Percentiles rank a stretch among this genome's conserved stretches.
These are phyloP conservation scores for Yponomeuta plumbellus DNA, from an alignment of 2,888 invertebrate genomes.

Conservation along the genomic window DNA sequence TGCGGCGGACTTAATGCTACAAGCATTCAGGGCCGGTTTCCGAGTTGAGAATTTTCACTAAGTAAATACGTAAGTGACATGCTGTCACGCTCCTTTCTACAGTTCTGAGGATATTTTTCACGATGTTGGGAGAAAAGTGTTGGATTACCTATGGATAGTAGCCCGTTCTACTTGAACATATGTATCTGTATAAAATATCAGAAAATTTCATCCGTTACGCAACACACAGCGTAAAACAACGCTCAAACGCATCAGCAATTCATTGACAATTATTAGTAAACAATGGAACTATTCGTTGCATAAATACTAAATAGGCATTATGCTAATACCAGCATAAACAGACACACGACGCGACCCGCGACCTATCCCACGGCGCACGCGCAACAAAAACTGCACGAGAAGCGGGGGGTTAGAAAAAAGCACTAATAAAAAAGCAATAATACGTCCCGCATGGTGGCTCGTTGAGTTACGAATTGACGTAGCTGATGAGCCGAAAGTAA, in stretches of 20 bases:
- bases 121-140: too few relatives aligned
- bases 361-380: slow-evolving; percentile 70
- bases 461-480: slow-evolving; percentile 64
- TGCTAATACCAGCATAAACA: slow-evolving; percentile 74
- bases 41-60: too few relatives aligned
- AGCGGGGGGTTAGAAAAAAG: slow-evolving; percentile 59
- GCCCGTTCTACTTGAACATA: too few relatives aligned
- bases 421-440: slow-evolving; percentile 76
- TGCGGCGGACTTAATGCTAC: too few relatives aligned
- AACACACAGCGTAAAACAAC: slow-evolving; percentile 24
- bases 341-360: slow-evolving; percentile 38
- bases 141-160: too few relatives aligned
- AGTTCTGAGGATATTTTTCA: too few relatives aligned
- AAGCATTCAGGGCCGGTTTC: too few relatives aligned
- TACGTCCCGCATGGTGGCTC: slow-evolving; percentile 72
- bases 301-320: slow-evolving; percentile 49
- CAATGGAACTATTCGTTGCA: slow-evolving; percentile 42
- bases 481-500: slow-evolving; percentile 62
- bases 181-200: background rate
- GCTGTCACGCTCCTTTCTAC: too few relatives aligned
- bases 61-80: too few relatives aligned
- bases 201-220: background rate
- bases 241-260: slow-evolving; percentile 31
- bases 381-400: slow-evolving; percentile 64
- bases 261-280: slow-evolving; percentile 55